Evolutionary conservation across 2,888 invertebrate species (phyloP).

Genomic region (Brachycybe producta): DNA sequence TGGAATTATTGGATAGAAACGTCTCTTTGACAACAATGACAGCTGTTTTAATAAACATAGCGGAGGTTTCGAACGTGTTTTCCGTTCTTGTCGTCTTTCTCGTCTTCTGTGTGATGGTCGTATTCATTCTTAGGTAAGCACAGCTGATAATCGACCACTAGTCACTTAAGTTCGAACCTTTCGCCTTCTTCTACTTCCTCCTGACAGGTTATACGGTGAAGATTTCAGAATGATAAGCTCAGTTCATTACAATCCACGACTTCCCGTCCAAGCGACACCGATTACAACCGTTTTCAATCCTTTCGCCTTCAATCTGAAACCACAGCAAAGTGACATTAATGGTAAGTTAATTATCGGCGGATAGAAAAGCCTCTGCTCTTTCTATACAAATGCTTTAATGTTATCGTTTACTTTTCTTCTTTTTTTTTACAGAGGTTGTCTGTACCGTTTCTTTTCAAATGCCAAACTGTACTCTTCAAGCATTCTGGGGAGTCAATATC

Average conservation of each 20-base stretch:
- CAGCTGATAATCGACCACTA: too few relatives aligned
- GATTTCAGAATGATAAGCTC: slow-evolving; percentile 12
- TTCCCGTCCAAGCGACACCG: background rate
- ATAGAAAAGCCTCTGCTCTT: background rate
- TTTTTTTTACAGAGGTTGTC: slow-evolving; percentile 1
- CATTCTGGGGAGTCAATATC: slow-evolving; percentile 10
- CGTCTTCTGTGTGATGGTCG: slow-evolving; percentile 13
- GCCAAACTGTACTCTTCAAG: slow-evolving; percentile 4
- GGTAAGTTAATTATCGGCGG: background rate
- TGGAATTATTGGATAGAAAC: too few relatives aligned
- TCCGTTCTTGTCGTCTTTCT: slow-evolving; percentile 12
- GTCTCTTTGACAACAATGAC: too few relatives aligned
- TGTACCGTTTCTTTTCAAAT: slow-evolving; percentile 6
- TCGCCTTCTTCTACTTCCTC: background rate
- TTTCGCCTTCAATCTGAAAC: slow-evolving; percentile 2
- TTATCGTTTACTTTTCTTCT: background rate
- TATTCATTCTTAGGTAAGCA: slow-evolving; percentile 13
- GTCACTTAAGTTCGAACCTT: too few relatives aligned
- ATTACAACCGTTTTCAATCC: slow-evolving; percentile 9
- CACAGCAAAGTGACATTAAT: background rate
- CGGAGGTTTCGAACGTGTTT: slow-evolving; percentile 13
- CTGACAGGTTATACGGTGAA: slow-evolving; percentile 9
- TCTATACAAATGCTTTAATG: background rate
- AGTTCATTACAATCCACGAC: slow-evolving; percentile 2
- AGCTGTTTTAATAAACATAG: slow-evolving; percentile 1